Conservation (phyloP, 2,888 invertebrate genomes). For the Calephelis perditalis region DNA sequence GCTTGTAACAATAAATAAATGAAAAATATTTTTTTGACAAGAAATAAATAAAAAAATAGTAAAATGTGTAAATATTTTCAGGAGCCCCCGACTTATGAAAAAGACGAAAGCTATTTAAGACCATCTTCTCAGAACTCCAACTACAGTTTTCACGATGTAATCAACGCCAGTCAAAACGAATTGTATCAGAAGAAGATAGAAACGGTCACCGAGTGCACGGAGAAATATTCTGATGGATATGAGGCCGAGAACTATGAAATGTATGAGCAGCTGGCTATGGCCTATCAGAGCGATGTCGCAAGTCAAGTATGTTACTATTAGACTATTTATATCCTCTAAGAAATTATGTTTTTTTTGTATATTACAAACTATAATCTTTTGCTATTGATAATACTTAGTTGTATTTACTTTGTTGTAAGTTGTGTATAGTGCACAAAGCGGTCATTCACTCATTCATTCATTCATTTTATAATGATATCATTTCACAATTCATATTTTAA, state of each 20-base stretch:
- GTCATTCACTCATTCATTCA: no score
- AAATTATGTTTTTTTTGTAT: no score
- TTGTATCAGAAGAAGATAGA: slow-evolving; percentile 33
- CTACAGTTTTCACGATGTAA: slow-evolving; percentile 61
- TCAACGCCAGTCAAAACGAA: slow-evolving; percentile 42
- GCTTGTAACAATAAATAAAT: no score
- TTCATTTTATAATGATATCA: no score
- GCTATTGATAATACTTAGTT: no score
- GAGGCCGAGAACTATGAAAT: slow-evolving; percentile 59
- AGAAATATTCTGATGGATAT: slow-evolving; percentile 45
- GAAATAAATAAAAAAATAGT: no score
- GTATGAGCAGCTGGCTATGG: slow-evolving; percentile 67
- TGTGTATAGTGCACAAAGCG: no score
- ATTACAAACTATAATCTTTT: no score
- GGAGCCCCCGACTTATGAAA: slow-evolving; percentile 44
- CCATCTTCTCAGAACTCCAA: slow-evolving; percentile 63
- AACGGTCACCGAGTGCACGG: slow-evolving; percentile 35
- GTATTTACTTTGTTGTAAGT: no score
- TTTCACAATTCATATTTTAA: no score
- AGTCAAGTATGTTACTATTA: slow-evolving; percentile 33
- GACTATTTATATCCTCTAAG: no score
- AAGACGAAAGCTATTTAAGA: slow-evolving; percentile 59
- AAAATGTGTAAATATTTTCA: slow-evolving; percentile 9
- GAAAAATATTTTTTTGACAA: no score
- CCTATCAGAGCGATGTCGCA: slow-evolving; percentile 66